Evolutionary conservation across 92 coral and sea anemone species (phyloP).

Genomic region (Epizoanthus scotinus): DNA sequence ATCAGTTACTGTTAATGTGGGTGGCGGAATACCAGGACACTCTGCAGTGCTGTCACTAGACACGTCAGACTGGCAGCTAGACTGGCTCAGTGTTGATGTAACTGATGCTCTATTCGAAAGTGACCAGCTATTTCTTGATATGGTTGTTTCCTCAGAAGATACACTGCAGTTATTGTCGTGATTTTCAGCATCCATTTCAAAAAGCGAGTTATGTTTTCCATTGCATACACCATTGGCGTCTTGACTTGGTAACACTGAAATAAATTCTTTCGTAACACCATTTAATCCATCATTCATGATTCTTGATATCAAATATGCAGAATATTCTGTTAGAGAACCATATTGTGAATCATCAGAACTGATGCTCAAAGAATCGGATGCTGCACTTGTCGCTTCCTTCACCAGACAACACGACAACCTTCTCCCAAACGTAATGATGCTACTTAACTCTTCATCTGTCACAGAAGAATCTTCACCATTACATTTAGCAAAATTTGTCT

Average conservation of each 20-base stretch:
- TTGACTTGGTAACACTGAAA: not conserved
- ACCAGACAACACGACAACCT: slow-evolving; percentile 66
- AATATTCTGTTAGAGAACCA: slow-evolving; percentile 72
- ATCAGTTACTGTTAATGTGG: slow-evolving; percentile 58
- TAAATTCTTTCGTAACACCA: slow-evolving; percentile 57
- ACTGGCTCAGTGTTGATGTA: slow-evolving; percentile 58
- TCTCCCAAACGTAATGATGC: slow-evolving; percentile 63
- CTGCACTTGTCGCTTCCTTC: slow-evolving; percentile 57
- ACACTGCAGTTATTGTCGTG: slow-evolving; percentile 16
- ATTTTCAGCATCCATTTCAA: slow-evolving; percentile 18
- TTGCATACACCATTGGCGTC: slow-evolving; percentile 14
- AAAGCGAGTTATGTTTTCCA: not conserved
- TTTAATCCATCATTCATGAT: slow-evolving; percentile 62
- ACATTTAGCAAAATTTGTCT: slow-evolving; percentile 17
- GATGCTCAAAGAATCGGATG: slow-evolving; percentile 30
- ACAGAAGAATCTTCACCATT: slow-evolving; percentile 38
- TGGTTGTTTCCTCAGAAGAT: slow-evolving; percentile 23
- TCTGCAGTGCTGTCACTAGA: slow-evolving; percentile 53
- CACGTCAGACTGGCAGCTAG: slow-evolving; percentile 52
- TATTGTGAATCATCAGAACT: slow-evolving; percentile 22
- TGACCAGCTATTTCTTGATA: slow-evolving; percentile 44
- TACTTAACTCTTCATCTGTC: slow-evolving; percentile 55
- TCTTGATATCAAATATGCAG: slow-evolving; percentile 67
- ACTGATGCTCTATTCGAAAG: slow-evolving; percentile 52
- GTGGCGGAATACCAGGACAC: slow-evolving; percentile 41